Conservation (phyloP, 2,113 vertebrate species). For the Vidua macroura region DNA sequence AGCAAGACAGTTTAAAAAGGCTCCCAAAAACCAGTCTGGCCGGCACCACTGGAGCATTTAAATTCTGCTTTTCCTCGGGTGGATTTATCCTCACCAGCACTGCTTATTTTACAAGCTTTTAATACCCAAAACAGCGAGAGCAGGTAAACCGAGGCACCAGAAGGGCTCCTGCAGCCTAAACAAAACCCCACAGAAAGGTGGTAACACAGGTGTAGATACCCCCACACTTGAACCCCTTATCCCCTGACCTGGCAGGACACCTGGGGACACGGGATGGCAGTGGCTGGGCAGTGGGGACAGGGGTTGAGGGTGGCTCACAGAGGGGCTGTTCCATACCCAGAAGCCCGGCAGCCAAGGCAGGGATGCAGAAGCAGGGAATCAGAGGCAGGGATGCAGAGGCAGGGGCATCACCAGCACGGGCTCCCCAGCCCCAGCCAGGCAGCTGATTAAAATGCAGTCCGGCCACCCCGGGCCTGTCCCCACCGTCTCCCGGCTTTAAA, state of each 20-base stretch:
- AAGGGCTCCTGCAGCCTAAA: neutral
- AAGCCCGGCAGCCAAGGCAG: neutral
- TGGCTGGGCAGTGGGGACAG: neutral
- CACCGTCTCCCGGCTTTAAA: conserved; percentile 71
- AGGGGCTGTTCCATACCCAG: fast-evolving
- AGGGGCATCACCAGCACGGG: neutral
- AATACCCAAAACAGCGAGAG: fast-evolving
- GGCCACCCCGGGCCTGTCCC: conserved; percentile 54
- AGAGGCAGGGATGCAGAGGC: neutral
- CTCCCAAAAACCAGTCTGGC: neutral
- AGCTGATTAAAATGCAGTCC: conserved; percentile 60
- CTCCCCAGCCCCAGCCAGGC: conserved; percentile 45
- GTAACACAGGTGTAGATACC: neutral
- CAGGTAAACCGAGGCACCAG: neutral
- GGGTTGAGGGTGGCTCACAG: fast-evolving
- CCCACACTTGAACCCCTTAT: neutral
- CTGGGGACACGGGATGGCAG: neutral
- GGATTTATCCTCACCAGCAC: neutral
- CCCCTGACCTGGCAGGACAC: neutral
- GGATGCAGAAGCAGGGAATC: neutral
- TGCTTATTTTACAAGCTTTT: neutral
- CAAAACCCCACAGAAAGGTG: too few relatives aligned
- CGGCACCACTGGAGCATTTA: neutral
- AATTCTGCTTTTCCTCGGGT: neutral
- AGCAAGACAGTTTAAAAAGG: neutral